These are phyloP conservation scores for Ochotona princeps DNA, from an alignment of 2,113 vertebrate genomes.

Conservation along the genomic window DNA sequence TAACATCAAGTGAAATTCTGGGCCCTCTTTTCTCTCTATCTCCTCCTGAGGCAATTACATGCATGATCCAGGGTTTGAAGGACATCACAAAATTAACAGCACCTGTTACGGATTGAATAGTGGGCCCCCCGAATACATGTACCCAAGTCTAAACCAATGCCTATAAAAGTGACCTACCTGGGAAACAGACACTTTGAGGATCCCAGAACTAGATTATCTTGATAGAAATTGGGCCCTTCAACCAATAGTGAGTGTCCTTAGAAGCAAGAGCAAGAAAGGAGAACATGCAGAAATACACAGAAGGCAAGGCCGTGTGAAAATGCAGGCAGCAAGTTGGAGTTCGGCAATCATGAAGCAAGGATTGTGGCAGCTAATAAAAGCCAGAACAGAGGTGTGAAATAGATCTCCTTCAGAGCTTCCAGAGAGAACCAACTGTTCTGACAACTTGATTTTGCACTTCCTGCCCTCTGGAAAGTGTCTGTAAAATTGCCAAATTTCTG, in stretches of 20 bases:
- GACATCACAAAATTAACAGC: background rate
- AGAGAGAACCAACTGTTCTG: background rate
- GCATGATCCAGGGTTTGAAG: background rate
- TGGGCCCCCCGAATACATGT: background rate
- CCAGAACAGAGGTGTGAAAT: background rate
- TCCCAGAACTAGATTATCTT: background rate
- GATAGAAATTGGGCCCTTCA: background rate
- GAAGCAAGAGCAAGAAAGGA: background rate
- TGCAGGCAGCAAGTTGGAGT: background rate
- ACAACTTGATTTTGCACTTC: background rate
- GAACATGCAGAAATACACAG: background rate
- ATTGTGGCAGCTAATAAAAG: background rate
- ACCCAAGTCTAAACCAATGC: background rate
- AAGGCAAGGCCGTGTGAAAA: background rate
- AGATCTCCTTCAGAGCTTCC: background rate
- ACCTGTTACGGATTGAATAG: background rate
- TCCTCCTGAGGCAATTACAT: background rate
- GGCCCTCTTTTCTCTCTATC: background rate
- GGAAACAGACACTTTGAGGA: conserved; percentile 2
- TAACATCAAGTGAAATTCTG: background rate
- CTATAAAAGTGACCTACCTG: background rate
- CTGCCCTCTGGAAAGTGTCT: background rate
- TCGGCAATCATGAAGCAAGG: background rate
- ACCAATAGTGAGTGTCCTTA: background rate
- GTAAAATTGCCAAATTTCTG: background rate